phyloP scores from a whole-genome alignment of 2,888 invertebrate species.

The Meloe dianella region DNA sequence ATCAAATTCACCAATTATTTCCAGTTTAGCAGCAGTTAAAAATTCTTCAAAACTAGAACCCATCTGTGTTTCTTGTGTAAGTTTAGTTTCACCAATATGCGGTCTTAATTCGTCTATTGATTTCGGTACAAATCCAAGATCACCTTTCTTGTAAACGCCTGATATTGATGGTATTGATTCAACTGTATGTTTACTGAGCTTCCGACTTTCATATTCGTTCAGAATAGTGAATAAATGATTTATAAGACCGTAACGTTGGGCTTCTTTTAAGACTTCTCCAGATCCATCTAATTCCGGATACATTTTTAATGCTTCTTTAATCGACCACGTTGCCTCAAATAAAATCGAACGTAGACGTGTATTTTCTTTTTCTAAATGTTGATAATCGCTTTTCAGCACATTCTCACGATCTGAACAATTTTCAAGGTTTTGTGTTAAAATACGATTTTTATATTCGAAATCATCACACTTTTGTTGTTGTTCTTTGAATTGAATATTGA shows the following conservation, averaged over 20 bases:
- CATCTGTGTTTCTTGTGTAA: conserved; percentile 36
- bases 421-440: conserved; percentile 66
- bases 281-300: conserved; percentile 52
- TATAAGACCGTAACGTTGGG: conserved; percentile 65
- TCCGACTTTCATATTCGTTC: conserved; percentile 52
- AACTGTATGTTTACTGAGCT: conserved; percentile 59
- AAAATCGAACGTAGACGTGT: conserved; percentile 65
- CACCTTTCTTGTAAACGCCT: conserved; percentile 67
- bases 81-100: background rate
- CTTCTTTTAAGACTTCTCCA: conserved; percentile 61
- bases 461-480: conserved; percentile 30
- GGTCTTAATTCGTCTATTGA: conserved; percentile 37
- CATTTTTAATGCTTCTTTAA: conserved; percentile 66
- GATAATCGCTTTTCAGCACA: conserved; percentile 59
- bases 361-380: conserved; percentile 62
- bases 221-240: conserved; percentile 51
- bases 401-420: conserved; percentile 61
- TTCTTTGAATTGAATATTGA: conserved; percentile 29
- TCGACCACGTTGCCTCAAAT: conserved; percentile 66
- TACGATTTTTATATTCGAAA: conserved; percentile 40
- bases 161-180: conserved; percentile 51
- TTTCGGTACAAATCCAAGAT: conserved; percentile 71
- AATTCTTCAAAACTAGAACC: conserved; percentile 45
- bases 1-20: conserved; percentile 4
- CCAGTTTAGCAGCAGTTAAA: conserved; percentile 14